Percentiles rank a stretch among this genome's conserved stretches.
Conservation (phyloP, 1,140 invertebrate species). For the Drosophila jambulina region DNA sequence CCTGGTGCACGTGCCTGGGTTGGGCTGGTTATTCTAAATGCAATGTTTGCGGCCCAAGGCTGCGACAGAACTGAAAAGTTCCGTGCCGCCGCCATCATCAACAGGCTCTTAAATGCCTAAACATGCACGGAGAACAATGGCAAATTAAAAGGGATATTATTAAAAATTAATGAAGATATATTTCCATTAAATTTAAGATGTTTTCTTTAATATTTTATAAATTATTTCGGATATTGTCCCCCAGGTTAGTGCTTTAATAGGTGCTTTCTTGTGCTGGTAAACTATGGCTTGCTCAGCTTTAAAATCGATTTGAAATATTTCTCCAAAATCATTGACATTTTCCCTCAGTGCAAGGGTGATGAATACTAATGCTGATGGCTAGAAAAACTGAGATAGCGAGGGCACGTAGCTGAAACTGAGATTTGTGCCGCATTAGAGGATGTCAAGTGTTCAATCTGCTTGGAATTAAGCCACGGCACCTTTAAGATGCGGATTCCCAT, state of each 20-base stretch:
- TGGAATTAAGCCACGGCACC: conserved; percentile 39
- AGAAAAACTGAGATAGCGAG: conserved; percentile 14
- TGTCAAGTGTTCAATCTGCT: conserved; percentile 53
- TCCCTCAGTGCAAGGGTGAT: conserved; percentile 16
- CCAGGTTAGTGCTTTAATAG: neutral
- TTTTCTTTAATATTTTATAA: neutral
- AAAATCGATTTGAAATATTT: neutral
- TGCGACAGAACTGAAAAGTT: conserved; percentile 43
- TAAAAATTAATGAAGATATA: no score
- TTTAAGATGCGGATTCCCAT: conserved; percentile 50
- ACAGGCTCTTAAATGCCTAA: conserved; percentile 65
- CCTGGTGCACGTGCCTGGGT: neutral
- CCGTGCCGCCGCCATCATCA: conserved; percentile 48
- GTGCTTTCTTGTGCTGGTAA: neutral
- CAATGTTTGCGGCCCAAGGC: conserved; percentile 58
- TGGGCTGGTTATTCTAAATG: conserved; percentile 50
- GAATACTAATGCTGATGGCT: conserved; percentile 33
- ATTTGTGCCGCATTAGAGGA: conserved; percentile 39
- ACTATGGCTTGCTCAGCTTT: neutral
- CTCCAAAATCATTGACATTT: neutral
- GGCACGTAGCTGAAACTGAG: conserved; percentile 30
- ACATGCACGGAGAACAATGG: conserved; percentile 17
- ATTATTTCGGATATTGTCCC: neutral
- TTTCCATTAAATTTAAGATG: neutral
- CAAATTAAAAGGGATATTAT: neutral